Evolutionary conservation across 1,140 invertebrate species (phyloP), one percentile per base, ranked within the genome.

Genomic region (Drosophila equinoxialis): DNA sequence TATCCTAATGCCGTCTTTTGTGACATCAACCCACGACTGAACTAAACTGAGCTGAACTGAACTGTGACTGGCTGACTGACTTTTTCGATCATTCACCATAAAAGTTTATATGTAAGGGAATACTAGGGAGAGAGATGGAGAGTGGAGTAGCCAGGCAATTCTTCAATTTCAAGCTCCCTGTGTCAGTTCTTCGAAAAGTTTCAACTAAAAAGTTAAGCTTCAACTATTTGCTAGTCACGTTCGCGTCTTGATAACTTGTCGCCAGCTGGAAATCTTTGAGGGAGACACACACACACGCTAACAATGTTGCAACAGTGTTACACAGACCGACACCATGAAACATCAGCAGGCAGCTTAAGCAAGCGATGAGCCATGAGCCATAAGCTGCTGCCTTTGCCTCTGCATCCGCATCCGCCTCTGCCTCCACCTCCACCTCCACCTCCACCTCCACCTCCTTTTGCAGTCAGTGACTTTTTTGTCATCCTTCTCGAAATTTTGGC

Each of bases 181-280:
- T 51, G 45, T 51, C 45, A 51, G 45, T 62, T 76, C 73, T 76
- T 66, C 30, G 17, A 59, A 75, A 76, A 76, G 76, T 55, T 76
- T 76, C 69, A 65, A 65, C 60, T 66, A 65, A 81, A 30, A 81
- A 85, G 83, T 85, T 82, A 87, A 85, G 77, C 79, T 74, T 39
- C 77, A 81, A 82, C 75, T 79, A 85, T 87, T 86, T 87, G 83
- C 84, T 67, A 87, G 83, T 87, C 83, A 87, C 83, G 83, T 87
- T 87, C 83, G 45, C 45, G 79, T 83, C 83, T 87, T 87, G 83
- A 87, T 87, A 87, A 87, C 83, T 87, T 87, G 83, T 87, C 83
- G 84, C 73, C 83, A 87, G 83, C 84, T 87, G 77, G 83, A 87
- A 87, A 87, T 87, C 83, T 87, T 74, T 66, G 81, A 68, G 77